Evolutionary conservation across 2,888 invertebrate genomes (phyloP).

Genomic region (Bibio marci): DNA sequence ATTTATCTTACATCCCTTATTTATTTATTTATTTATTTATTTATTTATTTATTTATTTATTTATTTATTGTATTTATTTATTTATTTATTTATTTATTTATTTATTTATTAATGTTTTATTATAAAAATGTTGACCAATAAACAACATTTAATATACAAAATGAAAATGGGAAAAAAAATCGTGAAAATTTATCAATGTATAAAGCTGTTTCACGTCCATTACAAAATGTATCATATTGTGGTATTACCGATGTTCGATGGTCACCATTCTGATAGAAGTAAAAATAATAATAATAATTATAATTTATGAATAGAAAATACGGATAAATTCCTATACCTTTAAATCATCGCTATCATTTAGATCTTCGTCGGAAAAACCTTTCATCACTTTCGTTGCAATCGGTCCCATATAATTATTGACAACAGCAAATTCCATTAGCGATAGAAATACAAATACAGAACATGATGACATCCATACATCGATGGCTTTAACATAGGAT

Average conservation of each 20-base stretch:
- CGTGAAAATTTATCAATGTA: constrained; percentile 77
- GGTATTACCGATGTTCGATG: constrained; percentile 45
- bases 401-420: constrained; percentile 74
- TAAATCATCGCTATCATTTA: no score
- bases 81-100: no score
- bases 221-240: constrained; percentile 72
- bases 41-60: no score
- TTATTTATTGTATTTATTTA: no score
- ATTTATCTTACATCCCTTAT: no score
- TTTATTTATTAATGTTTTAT: no score
- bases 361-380: constrained; percentile 72
- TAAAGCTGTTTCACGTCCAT: constrained; percentile 59
- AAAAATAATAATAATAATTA: neutral
- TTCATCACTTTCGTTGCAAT: constrained; percentile 80
- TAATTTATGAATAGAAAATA: no score
- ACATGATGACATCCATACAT: constrained; percentile 85
- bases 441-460: constrained; percentile 84
- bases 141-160: constrained; percentile 74
- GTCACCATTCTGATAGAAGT: constrained; percentile 21
- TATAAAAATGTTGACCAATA: constrained; percentile 75
- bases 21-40: no score
- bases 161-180: constrained; percentile 80
- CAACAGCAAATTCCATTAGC: constrained; percentile 77
- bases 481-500: constrained; percentile 83
- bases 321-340: no score